Percentiles rank a stretch among this genome's conserved stretches.
phyloP scores from a whole-genome alignment of 2,888 invertebrate genomes.

The Ormyrus nitidulus region DNA sequence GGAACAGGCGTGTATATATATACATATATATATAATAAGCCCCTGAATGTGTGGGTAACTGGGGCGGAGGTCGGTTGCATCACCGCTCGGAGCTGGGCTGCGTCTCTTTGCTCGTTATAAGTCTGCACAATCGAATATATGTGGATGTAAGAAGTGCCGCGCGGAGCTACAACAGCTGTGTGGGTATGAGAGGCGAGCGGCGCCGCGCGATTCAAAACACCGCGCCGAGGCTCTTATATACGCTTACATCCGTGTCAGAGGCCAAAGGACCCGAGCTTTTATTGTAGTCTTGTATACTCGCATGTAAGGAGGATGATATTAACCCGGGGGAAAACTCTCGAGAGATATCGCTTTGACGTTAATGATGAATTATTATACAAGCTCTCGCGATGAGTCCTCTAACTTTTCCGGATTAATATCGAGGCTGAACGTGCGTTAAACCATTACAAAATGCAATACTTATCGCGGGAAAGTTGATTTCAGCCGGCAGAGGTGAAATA shows the following conservation, averaged over 20 bases:
- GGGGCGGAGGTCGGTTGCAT: slow-evolving; percentile 62
- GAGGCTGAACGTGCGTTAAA: no score
- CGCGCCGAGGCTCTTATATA: slow-evolving; percentile 14
- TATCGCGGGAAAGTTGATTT: no score
- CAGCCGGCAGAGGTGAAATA: no score
- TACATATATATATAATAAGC: neutral
- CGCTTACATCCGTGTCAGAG: slow-evolving; percentile 57
- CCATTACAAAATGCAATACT: no score
- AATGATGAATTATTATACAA: neutral
- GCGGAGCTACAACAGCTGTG: neutral
- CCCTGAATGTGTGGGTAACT: slow-evolving; percentile 55
- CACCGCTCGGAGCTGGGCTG: slow-evolving; percentile 46
- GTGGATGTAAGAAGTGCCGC: no score
- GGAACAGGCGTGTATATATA: slow-evolving; percentile 32
- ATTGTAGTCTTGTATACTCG: neutral
- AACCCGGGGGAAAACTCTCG: neutral
- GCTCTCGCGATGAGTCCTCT: no score
- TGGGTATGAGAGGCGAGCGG: slow-evolving; percentile 1
- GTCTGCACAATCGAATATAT: no score
- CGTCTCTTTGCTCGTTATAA: neutral
- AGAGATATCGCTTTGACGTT: neutral
- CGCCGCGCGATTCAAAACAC: slow-evolving; percentile 32
- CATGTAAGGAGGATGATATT: neutral
- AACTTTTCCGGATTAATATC: no score
- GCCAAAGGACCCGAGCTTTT: slow-evolving; percentile 31